Evolutionary conservation across 1,140 invertebrate genomes (phyloP).

Genomic region (Drosophila pallidifrons): DNA sequence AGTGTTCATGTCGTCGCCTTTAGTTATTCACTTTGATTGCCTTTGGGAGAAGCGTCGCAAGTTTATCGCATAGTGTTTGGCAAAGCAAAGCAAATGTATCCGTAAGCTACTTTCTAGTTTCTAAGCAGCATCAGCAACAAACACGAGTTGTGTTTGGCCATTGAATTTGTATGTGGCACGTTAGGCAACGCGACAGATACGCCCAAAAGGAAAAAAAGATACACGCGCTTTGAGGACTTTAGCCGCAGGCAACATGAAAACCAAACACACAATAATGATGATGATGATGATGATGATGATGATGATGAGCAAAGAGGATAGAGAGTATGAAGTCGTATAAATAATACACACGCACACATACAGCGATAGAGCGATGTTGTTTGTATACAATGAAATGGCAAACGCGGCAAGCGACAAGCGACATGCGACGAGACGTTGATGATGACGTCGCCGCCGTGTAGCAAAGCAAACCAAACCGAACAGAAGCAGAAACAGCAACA

Average conservation of each 20-base stretch:
- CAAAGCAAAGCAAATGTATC: constrained; percentile 49
- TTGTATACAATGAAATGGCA: constrained; percentile 70
- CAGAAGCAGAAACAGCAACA: constrained; percentile 17
- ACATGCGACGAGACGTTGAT: constrained; percentile 43
- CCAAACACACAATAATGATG: constrained; percentile 24
- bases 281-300: constrained; percentile 29
- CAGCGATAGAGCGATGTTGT: constrained; percentile 44
- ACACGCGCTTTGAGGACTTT: not conserved
- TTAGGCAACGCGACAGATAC: constrained; percentile 15
- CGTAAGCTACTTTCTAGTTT: constrained; percentile 28
- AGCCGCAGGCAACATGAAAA: constrained; percentile 9
- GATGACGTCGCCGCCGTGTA: constrained; percentile 35
- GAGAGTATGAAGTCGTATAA: constrained; percentile 41
- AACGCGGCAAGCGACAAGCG: constrained; percentile 52
- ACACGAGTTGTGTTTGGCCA: constrained; percentile 39
- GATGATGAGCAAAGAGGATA: constrained; percentile 13
- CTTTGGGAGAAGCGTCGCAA: not conserved
- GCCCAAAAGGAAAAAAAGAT: constrained; percentile 16
- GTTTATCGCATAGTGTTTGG: not conserved
- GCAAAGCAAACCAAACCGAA: constrained; percentile 29
- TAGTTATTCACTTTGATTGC: constrained; percentile 23
- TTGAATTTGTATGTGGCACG: constrained; percentile 68
- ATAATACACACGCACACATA: constrained; percentile 57
- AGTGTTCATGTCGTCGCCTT: constrained; percentile 10
- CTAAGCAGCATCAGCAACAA: constrained; percentile 44